Evolutionary conservation across 2,113 vertebrate genomes (phyloP).

Genomic region (Poecilia latipinna): DNA sequence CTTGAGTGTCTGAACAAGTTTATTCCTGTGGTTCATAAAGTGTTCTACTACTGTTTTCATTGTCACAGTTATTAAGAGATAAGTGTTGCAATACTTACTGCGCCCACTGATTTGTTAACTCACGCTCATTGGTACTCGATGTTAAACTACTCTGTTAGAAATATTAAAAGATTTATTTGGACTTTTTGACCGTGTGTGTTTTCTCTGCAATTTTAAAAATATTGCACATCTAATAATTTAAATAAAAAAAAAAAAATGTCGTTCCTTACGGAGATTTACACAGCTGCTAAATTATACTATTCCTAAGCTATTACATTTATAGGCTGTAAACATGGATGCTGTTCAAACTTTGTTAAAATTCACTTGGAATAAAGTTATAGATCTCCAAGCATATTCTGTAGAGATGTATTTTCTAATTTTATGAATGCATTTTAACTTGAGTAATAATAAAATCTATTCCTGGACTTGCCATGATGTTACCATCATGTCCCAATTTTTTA

Average conservation of each 20-base stretch:
- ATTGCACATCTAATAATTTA: background rate
- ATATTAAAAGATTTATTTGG: slow-evolving; percentile 76
- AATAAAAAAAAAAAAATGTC: background rate
- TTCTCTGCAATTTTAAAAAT: background rate
- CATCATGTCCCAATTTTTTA: no score
- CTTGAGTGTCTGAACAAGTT: slow-evolving; percentile 12
- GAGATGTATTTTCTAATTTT: background rate
- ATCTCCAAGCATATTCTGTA: no score
- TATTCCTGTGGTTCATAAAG: slow-evolving; percentile 72
- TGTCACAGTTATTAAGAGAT: slow-evolving; percentile 53
- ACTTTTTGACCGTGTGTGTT: slow-evolving; percentile 25
- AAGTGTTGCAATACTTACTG: slow-evolving; percentile 80
- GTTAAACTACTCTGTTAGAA: slow-evolving; percentile 63
- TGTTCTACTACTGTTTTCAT: slow-evolving; percentile 83
- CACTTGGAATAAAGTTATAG: background rate
- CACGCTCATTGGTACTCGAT: slow-evolving; percentile 61
- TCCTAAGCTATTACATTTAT: background rate
- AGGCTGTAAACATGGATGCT: background rate
- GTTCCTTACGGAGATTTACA: background rate
- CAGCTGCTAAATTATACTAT: background rate
- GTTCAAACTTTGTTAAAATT: background rate
- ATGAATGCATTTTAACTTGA: background rate
- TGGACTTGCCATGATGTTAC: no score
- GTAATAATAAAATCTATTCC: no score
- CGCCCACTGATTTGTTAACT: slow-evolving; percentile 78